These are phyloP conservation scores for Balanococcus diminutus DNA, from an alignment of 2,888 invertebrate species.

Conservation along the genomic window DNA sequence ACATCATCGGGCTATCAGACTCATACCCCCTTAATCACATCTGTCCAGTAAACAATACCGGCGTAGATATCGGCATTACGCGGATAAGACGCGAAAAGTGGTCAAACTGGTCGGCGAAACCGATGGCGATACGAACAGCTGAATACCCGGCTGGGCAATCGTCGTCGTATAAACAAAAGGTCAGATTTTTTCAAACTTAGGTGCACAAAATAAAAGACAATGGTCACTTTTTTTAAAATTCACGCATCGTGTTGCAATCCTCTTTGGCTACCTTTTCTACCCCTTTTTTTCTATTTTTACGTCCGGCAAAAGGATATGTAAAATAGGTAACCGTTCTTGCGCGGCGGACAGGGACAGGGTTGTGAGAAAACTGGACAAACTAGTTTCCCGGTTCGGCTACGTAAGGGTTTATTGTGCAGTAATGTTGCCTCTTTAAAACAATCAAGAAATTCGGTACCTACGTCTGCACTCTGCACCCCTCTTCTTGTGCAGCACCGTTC, in stretches of 20 bases:
- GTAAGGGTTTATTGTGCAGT: too few relatives aligned
- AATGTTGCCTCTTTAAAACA: conserved; percentile 33
- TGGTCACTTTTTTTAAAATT: conserved; percentile 50
- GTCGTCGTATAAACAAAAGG: conserved; percentile 38
- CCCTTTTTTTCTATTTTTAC: not conserved
- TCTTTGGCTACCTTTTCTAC: conserved; percentile 47
- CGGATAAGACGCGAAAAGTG: conserved; percentile 52
- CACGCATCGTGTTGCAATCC: conserved; percentile 49
- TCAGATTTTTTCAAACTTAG: conserved; percentile 52
- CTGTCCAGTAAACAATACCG: conserved; percentile 10
- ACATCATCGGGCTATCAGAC: too few relatives aligned
- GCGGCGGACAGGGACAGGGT: too few relatives aligned
- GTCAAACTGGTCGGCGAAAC: conserved; percentile 46
- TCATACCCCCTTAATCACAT: not conserved
- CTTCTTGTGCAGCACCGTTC: not conserved
- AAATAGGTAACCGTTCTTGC: conserved; percentile 51
- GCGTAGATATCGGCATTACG: not conserved
- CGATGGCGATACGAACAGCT: conserved; percentile 16
- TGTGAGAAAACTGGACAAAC: conserved; percentile 55
- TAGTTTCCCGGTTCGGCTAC: conserved; percentile 33
- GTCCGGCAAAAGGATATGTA: conserved; percentile 47
- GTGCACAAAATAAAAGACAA: conserved; percentile 46
- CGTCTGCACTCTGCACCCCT: not conserved
- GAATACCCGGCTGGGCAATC: conserved; percentile 17
- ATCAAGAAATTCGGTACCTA: conserved; percentile 6